Percentiles rank a stretch among this genome's conserved stretches.
Evolutionary conservation across 2,113 vertebrate species (phyloP).

Genomic region (Macrotis lagotis): DNA sequence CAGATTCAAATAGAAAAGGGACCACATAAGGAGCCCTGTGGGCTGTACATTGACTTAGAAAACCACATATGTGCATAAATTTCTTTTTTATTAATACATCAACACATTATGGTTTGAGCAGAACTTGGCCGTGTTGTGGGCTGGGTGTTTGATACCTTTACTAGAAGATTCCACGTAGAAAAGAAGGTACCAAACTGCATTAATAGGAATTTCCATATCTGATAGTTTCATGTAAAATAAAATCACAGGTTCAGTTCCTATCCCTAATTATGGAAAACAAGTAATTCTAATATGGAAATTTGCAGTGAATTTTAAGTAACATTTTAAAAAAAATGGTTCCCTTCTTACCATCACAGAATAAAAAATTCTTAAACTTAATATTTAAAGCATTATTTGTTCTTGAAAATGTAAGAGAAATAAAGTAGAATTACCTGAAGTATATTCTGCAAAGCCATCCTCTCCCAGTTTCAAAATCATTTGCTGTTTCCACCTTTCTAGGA

Average conservation of each 20-base stretch:
- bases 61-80: background rate
- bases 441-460: slow-evolving; percentile 92
- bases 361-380: background rate
- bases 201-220: background rate
- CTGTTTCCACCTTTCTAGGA: slow-evolving; percentile 93
- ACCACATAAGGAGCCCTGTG: background rate
- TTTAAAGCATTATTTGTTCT: background rate
- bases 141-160: background rate
- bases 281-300: slow-evolving; percentile 26
- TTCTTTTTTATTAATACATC: background rate
- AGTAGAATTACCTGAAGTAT: slow-evolving; percentile 88
- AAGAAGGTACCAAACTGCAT: background rate
- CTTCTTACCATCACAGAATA: slow-evolving; percentile 22
- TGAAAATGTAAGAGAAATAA: slow-evolving; percentile 41
- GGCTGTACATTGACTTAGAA: background rate
- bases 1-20: background rate
- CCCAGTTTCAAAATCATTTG: slow-evolving; percentile 92
- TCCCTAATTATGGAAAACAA: slow-evolving; percentile 23
- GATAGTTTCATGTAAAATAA: background rate
- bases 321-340: slow-evolving; percentile 22
- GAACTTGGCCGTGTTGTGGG: background rate
- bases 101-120: background rate
- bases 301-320: slow-evolving; percentile 15
- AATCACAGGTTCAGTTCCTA: slow-evolving; percentile 8
- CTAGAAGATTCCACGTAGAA: background rate